phyloP scores from a whole-genome alignment of 2,113 vertebrate species.

The Dolichallabes microphthalmus region DNA sequence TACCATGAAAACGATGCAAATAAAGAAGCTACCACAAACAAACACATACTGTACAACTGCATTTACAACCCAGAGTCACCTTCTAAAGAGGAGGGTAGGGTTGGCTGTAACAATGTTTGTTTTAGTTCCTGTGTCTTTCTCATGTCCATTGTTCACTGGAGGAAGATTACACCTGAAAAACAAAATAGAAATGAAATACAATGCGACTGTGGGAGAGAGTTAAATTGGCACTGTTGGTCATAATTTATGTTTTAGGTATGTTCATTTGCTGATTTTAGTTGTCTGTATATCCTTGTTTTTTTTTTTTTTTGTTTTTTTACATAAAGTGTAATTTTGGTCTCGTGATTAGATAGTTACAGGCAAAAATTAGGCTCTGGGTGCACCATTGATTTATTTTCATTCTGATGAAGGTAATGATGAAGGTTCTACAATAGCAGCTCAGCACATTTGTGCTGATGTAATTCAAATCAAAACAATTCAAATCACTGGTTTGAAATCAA shows the following conservation, averaged over 20 bases:
- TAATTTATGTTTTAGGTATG: neutral
- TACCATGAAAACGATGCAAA: neutral
- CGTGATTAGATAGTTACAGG: neutral
- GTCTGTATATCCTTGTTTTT: neutral
- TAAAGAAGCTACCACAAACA: neutral
- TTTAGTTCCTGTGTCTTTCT: conserved; percentile 84
- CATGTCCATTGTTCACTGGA: conserved; percentile 74
- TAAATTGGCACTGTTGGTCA: neutral
- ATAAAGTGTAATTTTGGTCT: neutral
- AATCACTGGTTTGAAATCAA: too few relatives aligned
- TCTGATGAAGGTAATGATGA: too few relatives aligned
- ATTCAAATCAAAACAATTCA: too few relatives aligned
- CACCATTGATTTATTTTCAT: too few relatives aligned
- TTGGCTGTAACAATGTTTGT: conserved; percentile 91
- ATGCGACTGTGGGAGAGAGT: neutral
- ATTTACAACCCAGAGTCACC: conserved; percentile 73
- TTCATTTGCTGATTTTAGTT: neutral
- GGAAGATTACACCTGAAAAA: conserved; percentile 89
- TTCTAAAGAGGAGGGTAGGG: conserved; percentile 85
- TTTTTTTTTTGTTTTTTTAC: neutral
- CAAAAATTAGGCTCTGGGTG: neutral
- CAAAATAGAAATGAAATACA: neutral
- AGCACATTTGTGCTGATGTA: too few relatives aligned
- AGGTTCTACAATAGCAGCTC: too few relatives aligned
- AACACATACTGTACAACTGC: neutral